Evolutionary conservation across 2,888 invertebrate genomes (phyloP), one percentile per base, ranked within the genome.

Genomic region (Amphipyra tragopoginis): DNA sequence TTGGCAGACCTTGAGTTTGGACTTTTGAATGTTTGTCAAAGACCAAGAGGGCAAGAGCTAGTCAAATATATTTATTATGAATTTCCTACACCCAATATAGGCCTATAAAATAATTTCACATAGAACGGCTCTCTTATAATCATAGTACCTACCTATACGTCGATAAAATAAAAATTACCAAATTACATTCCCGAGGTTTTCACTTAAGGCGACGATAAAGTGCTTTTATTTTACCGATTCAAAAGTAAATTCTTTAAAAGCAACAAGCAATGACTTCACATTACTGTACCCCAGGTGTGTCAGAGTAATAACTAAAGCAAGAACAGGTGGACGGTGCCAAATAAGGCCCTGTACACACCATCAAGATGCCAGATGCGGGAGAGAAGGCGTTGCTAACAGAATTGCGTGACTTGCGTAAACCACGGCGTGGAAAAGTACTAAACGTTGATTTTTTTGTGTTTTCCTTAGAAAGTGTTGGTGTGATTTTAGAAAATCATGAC

Each of bases 261-360:
- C n/a, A 44, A 36, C 43, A 38, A 53, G 29, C 26, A 29, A 36
- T 9, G 38, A 10, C 29, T 34, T 26, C 33, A 45, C 44, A 50
- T 42, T 15, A n/a, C 36, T 13, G 15, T 40, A 33, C 10, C 21
- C 61, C 59, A 73, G 66, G 64, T 76, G 70, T 59, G 42, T 58
- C 55, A 14, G 39, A 34, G 11, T 57, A 72, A 57, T 72, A 71
- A 65, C 58, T 60, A 45, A 58, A 65, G 44, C 33, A 13, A 65
- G 63, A 75, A 75, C 77, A 76, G 77, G 75, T 76, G 75, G 57
- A 72, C 72, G 59, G 67, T 57, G 45, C 72, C 68, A 65, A 77
- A 77, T 75, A 77, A 71, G 75, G 72, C 60, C 15, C 44, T 44
- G 39, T 9, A 63, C 58, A 71, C 36, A 62, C 47, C 43, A 64